These are phyloP conservation scores for Rhogogaster chlorosoma DNA, from an alignment of 2,888 invertebrate species.

Conservation along the genomic window DNA sequence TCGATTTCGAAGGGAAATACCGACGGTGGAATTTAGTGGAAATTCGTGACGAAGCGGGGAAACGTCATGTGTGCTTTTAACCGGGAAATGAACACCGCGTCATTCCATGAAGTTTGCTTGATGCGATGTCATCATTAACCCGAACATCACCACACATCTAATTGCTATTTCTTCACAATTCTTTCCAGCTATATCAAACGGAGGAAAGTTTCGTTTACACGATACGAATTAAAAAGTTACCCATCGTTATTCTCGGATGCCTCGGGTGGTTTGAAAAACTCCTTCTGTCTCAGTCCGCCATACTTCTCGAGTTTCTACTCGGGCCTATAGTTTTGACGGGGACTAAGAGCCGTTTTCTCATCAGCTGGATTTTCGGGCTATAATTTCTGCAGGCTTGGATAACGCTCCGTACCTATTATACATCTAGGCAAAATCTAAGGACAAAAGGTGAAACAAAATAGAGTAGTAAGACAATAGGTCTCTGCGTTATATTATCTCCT, in stretches of 20 bases:
- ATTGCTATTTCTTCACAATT: background rate
- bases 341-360: background rate
- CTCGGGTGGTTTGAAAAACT: constrained; percentile 9
- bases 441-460: constrained; percentile 42
- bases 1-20: constrained; percentile 30
- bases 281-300: background rate
- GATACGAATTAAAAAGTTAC: background rate
- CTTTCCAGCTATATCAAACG: background rate
- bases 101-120: background rate
- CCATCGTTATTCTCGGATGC: background rate
- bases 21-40: background rate
- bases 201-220: background rate
- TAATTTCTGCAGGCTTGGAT: background rate
- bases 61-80: background rate
- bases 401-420: background rate
- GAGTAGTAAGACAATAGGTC: constrained; percentile 31
- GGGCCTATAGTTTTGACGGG: background rate
- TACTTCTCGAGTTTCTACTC: background rate
- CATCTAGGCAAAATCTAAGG: background rate
- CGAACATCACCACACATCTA: background rate
- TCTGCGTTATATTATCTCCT: constrained; percentile 33
- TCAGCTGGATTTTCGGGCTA: background rate
- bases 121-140: background rate
- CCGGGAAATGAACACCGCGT: constrained; percentile 10
- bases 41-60: background rate